phyloP scores from a whole-genome alignment of 2,888 invertebrate genomes.

The Cabera pusaria region DNA sequence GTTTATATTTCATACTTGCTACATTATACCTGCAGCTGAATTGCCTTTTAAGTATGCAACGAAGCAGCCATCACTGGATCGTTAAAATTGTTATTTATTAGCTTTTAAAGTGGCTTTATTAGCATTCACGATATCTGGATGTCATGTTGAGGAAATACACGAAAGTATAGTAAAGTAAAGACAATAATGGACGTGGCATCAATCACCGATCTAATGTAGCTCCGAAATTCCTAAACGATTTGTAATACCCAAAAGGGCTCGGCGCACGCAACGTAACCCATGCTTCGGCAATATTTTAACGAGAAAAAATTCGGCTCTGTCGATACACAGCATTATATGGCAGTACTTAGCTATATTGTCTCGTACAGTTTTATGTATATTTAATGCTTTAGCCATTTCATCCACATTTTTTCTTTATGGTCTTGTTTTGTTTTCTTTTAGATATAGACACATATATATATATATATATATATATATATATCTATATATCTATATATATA shows the following conservation, averaged over 20 bases:
- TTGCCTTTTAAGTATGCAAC: constrained; percentile 3
- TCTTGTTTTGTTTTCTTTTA: no score
- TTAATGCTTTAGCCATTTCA: no score
- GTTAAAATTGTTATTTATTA: constrained; percentile 7
- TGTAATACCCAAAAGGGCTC: constrained; percentile 38
- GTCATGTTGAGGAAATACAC: constrained; percentile 20
- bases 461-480: no score
- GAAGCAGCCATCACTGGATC: constrained; percentile 1
- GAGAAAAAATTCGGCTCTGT: constrained; percentile 28
- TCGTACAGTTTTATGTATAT: no score
- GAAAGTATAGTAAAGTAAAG: constrained; percentile 25
- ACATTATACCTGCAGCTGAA: no score
- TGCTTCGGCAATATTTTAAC: constrained; percentile 30
- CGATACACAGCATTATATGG: no score
- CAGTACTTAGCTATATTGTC: no score
- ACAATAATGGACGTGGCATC: constrained; percentile 37
- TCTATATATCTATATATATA: no score
- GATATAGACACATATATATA: no score
- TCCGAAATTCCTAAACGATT: constrained; percentile 40
- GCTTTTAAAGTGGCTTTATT: constrained; percentile 9
- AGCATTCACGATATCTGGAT: constrained; percentile 12
- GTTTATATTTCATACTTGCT: no score
- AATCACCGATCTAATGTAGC: constrained; percentile 39
- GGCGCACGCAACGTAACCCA: constrained; percentile 44
- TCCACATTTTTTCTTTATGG: no score